Conservation (phyloP, 2,888 invertebrate genomes). For the Campoletis raptor region DNA sequence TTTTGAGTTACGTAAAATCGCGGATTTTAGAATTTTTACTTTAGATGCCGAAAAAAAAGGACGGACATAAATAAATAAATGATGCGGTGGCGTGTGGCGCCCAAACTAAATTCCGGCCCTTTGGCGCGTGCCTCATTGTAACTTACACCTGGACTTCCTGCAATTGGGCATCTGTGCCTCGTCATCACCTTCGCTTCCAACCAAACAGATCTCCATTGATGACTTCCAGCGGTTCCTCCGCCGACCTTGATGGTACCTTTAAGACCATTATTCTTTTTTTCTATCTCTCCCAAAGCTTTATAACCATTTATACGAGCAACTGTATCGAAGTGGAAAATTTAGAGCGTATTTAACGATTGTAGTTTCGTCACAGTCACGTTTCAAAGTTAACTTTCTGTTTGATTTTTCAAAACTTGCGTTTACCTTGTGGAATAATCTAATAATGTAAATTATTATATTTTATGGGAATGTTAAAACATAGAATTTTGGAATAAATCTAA, state of each 20-base stretch:
- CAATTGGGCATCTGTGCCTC: slow-evolving; percentile 73
- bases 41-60: not conserved
- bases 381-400: no score
- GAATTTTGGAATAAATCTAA: no score
- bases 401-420: no score
- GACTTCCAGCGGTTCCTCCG: slow-evolving; percentile 14
- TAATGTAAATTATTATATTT: no score
- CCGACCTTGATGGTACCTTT: slow-evolving; percentile 25
- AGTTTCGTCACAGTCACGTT: no score
- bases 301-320: slow-evolving; percentile 7
- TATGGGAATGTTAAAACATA: no score
- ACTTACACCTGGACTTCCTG: slow-evolving; percentile 76
- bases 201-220: slow-evolving; percentile 63
- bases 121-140: slow-evolving; percentile 73
- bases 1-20: not conserved
- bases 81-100: slow-evolving; percentile 50
- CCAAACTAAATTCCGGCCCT: slow-evolving; percentile 72
- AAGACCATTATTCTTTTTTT: slow-evolving; percentile 20
- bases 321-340: slow-evolving; percentile 8
- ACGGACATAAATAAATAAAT: not conserved
- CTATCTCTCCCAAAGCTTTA: slow-evolving; percentile 11
- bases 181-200: slow-evolving; percentile 61
- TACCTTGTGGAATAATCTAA: no score
- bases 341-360: not conserved
- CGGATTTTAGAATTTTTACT: not conserved